These are phyloP conservation scores for Lates japonicus DNA, from an alignment of 2,797 vertebrate genomes.

Conservation along the genomic window DNA sequence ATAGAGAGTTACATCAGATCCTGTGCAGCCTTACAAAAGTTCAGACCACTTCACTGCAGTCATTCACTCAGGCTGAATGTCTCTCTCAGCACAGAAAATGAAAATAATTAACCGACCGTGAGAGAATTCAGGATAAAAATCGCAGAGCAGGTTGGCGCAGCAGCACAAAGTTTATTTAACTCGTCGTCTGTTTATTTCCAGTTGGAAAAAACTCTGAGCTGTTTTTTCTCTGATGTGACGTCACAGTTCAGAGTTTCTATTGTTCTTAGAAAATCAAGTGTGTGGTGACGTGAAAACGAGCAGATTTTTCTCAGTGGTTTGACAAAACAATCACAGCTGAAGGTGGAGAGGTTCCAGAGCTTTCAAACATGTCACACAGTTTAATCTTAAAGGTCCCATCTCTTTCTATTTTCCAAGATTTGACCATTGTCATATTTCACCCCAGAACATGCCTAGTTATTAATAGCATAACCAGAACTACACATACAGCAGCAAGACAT, in stretches of 20 bases:
- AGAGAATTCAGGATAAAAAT: slow-evolving; percentile 1
- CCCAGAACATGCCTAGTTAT: too few relatives aligned
- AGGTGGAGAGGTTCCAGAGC: too few relatives aligned
- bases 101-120: slow-evolving; percentile 13
- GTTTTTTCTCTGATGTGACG: neutral
- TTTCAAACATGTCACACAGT: too few relatives aligned
- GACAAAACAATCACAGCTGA: too few relatives aligned
- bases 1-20: slow-evolving; percentile 61
- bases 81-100: neutral
- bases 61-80: slow-evolving; percentile 24
- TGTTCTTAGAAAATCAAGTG: neutral
- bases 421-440: too few relatives aligned
- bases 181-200: neutral
- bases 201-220: neutral
- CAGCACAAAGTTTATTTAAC: neutral
- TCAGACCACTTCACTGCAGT: neutral
- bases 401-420: too few relatives aligned
- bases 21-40: slow-evolving; percentile 39
- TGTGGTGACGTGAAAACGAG: too few relatives aligned
- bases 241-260: neutral
- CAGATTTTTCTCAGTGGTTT: neutral
- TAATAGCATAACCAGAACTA: too few relatives aligned
- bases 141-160: neutral
- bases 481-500: too few relatives aligned
- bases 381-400: too few relatives aligned